Percentiles rank a stretch among this genome's conserved stretches.
Evolutionary conservation across 2,888 invertebrate species (phyloP).

Genomic region (Digitonthophagus gazella): DNA sequence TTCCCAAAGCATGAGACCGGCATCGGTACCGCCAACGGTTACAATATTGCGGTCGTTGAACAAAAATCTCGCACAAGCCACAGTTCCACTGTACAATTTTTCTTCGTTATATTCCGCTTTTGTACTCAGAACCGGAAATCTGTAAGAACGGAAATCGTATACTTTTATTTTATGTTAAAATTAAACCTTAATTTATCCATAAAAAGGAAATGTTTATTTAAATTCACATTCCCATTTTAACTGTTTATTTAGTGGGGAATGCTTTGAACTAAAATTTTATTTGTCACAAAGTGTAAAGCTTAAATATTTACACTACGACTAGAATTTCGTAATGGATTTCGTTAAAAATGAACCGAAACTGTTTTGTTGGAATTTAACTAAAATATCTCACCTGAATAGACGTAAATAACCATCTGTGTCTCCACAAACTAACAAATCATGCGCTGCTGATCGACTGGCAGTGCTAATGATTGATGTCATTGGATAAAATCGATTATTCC

Average conservation of each 20-base stretch:
- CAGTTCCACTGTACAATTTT: slow-evolving; percentile 81
- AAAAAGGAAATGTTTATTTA: no score
- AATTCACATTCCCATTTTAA: no score
- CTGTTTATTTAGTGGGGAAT: no score
- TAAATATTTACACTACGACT: no score
- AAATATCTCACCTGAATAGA: slow-evolving; percentile 62
- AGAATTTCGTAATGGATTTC: no score
- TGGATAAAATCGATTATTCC: slow-evolving; percentile 88
- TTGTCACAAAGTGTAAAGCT: no score
- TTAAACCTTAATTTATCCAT: not conserved
- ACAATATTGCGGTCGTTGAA: slow-evolving; percentile 84
- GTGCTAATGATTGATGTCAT: slow-evolving; percentile 80
- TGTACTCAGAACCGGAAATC: slow-evolving; percentile 82
- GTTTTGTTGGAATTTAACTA: not conserved
- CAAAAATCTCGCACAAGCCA: slow-evolving; percentile 78
- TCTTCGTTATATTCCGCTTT: slow-evolving; percentile 86
- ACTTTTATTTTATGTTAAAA: not conserved
- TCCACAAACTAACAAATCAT: slow-evolving; percentile 80
- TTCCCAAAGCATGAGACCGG: slow-evolving; percentile 89
- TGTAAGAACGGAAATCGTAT: no score
- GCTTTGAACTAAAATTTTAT: no score
- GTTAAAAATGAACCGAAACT: no score
- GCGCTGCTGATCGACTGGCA: slow-evolving; percentile 77
- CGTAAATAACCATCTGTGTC: slow-evolving; percentile 88
- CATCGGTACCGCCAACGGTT: slow-evolving; percentile 84